Evolutionary conservation across 2,888 invertebrate genomes (phyloP).

Genomic region (Drosophila multiciliata): DNA sequence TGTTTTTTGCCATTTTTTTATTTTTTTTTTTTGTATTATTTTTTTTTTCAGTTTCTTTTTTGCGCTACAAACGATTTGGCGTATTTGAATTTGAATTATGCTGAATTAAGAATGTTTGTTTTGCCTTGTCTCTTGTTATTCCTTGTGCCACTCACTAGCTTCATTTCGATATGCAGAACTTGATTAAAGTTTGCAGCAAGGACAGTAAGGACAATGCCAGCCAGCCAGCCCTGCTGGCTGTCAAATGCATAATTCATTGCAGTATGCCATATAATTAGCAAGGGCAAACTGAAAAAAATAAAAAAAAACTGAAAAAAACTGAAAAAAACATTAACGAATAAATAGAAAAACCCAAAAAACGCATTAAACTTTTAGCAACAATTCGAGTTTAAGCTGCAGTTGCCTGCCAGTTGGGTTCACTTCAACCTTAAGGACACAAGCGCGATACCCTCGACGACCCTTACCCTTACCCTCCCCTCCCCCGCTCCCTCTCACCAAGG

Average conservation of each 20-base stretch:
- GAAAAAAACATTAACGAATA: slow-evolving; percentile 6
- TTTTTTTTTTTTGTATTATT: background rate
- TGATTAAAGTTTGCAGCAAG: slow-evolving; percentile 73
- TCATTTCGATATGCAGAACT: slow-evolving; percentile 76
- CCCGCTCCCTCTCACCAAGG: slow-evolving; percentile 9
- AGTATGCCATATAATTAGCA: slow-evolving; percentile 73
- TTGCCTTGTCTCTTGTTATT: slow-evolving; percentile 51
- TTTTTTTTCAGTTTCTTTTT: slow-evolving; percentile 8
- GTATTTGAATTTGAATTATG: slow-evolving; percentile 79
- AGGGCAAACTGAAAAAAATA: background rate
- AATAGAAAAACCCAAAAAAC: slow-evolving; percentile 60
- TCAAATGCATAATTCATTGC: slow-evolving; percentile 78
- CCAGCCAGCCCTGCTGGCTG: slow-evolving; percentile 31
- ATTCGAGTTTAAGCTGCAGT: slow-evolving; percentile 36
- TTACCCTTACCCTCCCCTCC: background rate
- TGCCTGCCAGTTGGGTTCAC: slow-evolving; percentile 57
- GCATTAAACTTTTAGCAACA: slow-evolving; percentile 73
- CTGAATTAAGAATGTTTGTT: slow-evolving; percentile 76
- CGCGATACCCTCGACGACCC: background rate
- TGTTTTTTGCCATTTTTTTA: background rate
- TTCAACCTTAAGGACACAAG: slow-evolving; percentile 48
- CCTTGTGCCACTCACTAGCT: slow-evolving; percentile 24
- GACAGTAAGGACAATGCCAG: slow-evolving; percentile 62
- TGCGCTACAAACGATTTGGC: slow-evolving; percentile 49
- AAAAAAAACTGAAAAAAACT: slow-evolving; percentile 2